Evolutionary conservation across 2,888 invertebrate species (phyloP).

Genomic region (Sinohyriopsis cumingii): DNA sequence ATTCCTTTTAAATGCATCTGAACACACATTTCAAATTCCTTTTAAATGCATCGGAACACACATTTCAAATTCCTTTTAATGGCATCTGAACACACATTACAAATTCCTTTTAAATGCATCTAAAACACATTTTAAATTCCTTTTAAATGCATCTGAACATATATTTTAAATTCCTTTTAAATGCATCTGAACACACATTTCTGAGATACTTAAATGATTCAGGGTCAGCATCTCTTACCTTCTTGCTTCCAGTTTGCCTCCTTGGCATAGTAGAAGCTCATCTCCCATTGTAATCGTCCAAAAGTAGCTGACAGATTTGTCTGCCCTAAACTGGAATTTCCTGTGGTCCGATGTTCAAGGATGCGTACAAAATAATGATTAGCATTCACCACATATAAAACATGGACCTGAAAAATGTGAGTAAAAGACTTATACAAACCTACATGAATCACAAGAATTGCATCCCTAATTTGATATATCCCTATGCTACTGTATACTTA

Average conservation of each 20-base stretch:
- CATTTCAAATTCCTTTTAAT: too few species aligned
- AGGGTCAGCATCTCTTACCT: constrained; percentile 26
- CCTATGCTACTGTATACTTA: too few species aligned
- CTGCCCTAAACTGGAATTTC: constrained; percentile 8
- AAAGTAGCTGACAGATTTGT: constrained; percentile 31
- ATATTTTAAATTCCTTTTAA: too few species aligned
- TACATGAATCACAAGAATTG: neutral
- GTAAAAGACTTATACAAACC: neutral
- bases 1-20: too few species aligned
- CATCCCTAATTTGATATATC: neutral
- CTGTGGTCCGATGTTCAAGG: constrained; percentile 69
- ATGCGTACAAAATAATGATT: constrained; percentile 78
- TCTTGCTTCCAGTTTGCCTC: constrained; percentile 31
- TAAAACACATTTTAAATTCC: too few species aligned
- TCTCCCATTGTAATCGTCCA: constrained; percentile 35
- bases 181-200: too few species aligned
- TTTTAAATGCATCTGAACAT: too few species aligned
- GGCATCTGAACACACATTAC: too few species aligned
- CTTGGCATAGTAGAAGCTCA: constrained; percentile 37
- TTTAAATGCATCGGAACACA: too few species aligned
- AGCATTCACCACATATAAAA: constrained; percentile 77
- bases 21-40: too few species aligned
- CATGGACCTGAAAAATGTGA: constrained; percentile 62
- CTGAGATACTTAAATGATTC: too few species aligned
- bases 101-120: too few species aligned